Percentiles rank a stretch among this genome's conserved stretches.
phyloP scores from a whole-genome alignment of 1,140 invertebrate genomes.

The Drosophila trapezifrons region DNA sequence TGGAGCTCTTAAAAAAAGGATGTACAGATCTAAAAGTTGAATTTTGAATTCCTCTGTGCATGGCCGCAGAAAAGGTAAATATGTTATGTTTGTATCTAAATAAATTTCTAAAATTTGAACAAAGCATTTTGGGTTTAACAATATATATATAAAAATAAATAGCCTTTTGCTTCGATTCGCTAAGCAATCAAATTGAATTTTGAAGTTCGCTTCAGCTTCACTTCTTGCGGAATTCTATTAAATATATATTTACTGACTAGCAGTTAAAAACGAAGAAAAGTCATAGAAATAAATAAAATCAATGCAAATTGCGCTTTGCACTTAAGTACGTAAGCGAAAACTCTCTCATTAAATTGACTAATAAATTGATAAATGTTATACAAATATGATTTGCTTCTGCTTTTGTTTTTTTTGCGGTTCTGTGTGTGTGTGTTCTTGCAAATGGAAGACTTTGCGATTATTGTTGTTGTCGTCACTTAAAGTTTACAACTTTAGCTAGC shows the following conservation, averaged over 20 bases:
- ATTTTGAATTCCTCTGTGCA: conserved; percentile 79
- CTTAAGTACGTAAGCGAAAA: conserved; percentile 73
- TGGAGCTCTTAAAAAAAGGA: conserved; percentile 74
- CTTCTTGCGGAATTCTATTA: conserved; percentile 54
- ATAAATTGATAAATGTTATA: conserved; percentile 54
- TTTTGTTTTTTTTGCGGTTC: neutral
- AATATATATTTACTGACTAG: conserved; percentile 74
- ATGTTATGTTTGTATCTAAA: conserved; percentile 2
- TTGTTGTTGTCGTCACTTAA: conserved; percentile 64
- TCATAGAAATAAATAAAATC: conserved; percentile 70
- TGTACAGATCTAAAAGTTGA: conserved; percentile 44
- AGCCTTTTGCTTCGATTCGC: conserved; percentile 70
- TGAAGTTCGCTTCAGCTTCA: conserved; percentile 37
- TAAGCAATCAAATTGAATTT: conserved; percentile 64
- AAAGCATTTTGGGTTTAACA: conserved; percentile 52
- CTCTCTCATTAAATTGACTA: conserved; percentile 67
- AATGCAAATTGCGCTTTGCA: conserved; percentile 54
- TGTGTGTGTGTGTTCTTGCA: conserved; percentile 51
- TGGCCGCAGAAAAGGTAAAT: conserved; percentile 65
- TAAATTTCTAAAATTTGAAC: conserved; percentile 39
- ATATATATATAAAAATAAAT: conserved; percentile 66
- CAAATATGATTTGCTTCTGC: conserved; percentile 43
- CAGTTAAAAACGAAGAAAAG: conserved; percentile 71
- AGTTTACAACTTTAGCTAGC: conserved; percentile 70
- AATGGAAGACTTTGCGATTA: conserved; percentile 80